phyloP scores from a whole-genome alignment of 2,888 invertebrate genomes.

The Chelonus formosanus region DNA sequence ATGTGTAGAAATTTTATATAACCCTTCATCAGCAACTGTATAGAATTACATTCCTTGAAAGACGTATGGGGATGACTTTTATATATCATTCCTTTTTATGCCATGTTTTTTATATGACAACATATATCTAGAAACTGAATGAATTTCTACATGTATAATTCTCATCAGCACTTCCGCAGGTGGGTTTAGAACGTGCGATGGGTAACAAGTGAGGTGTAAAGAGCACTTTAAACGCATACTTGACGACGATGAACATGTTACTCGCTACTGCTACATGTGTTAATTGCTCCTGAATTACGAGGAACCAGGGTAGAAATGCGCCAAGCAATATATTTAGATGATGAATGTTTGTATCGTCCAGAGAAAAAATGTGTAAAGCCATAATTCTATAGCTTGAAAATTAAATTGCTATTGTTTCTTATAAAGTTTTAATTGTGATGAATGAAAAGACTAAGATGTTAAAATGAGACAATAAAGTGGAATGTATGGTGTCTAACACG shows the following conservation, averaged over 20 bases:
- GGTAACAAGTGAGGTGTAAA: slow-evolving; percentile 12
- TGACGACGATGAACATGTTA: slow-evolving; percentile 17
- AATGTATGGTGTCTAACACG: slow-evolving; percentile 14
- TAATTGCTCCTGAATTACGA: slow-evolving; percentile 40
- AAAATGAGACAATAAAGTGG: slow-evolving; percentile 6
- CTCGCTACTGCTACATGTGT: slow-evolving; percentile 36
- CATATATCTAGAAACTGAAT: no score
- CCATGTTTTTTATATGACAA: background rate
- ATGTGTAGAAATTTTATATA: no score
- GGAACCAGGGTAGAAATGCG: slow-evolving; percentile 7
- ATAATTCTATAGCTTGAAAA: background rate
- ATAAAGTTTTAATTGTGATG: background rate
- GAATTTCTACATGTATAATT: slow-evolving; percentile 13
- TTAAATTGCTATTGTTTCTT: no score
- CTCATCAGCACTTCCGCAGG: slow-evolving; percentile 31
- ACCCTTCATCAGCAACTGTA: no score
- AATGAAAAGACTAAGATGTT: background rate
- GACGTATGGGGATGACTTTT: slow-evolving; percentile 4
- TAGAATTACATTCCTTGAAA: background rate
- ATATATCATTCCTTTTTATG: slow-evolving; percentile 5
- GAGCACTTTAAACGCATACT: slow-evolving; percentile 33
- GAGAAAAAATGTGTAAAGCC: background rate
- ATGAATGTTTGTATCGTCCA: background rate
- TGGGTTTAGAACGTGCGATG: slow-evolving; percentile 38
- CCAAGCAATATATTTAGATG: background rate